Evolutionary conservation across 2,797 vertebrate genomes (phyloP).

Genomic region (Sebastes iracundus): DNA sequence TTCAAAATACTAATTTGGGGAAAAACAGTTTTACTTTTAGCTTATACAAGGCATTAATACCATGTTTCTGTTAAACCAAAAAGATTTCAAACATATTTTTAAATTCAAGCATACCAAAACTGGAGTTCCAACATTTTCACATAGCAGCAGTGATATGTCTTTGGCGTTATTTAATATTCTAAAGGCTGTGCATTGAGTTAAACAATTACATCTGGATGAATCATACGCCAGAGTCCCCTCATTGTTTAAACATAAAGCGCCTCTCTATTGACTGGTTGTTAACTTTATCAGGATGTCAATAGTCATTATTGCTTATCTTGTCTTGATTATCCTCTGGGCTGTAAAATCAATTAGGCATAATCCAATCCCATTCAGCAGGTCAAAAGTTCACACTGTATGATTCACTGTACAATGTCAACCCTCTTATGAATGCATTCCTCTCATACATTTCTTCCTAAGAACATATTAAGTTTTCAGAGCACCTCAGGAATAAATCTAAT

Average conservation of each 20-base stretch:
- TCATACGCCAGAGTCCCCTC: slow-evolving; percentile 16
- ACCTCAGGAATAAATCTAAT: slow-evolving; percentile 35
- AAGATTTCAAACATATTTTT: not conserved
- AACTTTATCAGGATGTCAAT: slow-evolving; percentile 79
- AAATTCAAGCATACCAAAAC: not conserved
- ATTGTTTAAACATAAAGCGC: slow-evolving; percentile 67
- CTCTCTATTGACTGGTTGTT: slow-evolving; percentile 62
- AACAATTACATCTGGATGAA: slow-evolving; percentile 14
- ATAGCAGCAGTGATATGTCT: not conserved
- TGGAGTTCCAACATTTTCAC: not conserved
- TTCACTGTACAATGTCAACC: slow-evolving; percentile 29
- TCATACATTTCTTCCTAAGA: not conserved
- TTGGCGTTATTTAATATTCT: not conserved
- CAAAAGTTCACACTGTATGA: slow-evolving; percentile 53
- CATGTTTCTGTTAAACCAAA: not conserved
- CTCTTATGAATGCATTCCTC: not conserved
- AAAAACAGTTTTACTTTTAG: not conserved
- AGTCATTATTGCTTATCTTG: slow-evolving; percentile 76
- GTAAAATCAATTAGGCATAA: slow-evolving; percentile 76
- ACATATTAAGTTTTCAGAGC: slow-evolving; percentile 26
- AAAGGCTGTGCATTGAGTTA: not conserved
- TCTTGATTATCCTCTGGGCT: slow-evolving; percentile 78
- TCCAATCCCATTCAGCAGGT: slow-evolving; percentile 65
- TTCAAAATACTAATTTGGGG: not conserved
- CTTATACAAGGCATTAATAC: not conserved